These are phyloP conservation scores for Polydrusus pterygomalis DNA, from an alignment of 2,888 invertebrate genomes.

Conservation along the genomic window DNA sequence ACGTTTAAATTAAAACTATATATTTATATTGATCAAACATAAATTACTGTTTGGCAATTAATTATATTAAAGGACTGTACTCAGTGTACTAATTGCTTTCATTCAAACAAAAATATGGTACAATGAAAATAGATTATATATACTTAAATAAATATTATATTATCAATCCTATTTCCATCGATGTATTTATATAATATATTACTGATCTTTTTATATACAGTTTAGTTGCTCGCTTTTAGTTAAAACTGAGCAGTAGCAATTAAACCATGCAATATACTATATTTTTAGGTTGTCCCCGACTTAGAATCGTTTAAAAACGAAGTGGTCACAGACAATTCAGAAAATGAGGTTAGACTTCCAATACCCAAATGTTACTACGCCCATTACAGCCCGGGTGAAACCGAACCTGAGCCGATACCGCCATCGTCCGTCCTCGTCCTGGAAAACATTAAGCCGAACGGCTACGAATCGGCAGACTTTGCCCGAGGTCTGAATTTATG, in stretches of 20 bases:
- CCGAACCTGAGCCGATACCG: conserved; percentile 70
- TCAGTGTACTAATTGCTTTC: too few species aligned
- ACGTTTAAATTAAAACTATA: neutral
- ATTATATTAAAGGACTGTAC: too few species aligned
- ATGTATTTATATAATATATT: too few species aligned
- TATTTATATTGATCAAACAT: neutral
- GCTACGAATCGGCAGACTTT: conserved; percentile 81
- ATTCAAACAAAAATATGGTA: too few species aligned
- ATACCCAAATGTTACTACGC: conserved; percentile 83
- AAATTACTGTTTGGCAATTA: neutral
- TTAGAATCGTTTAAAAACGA: conserved; percentile 77
- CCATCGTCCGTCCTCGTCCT: conserved; percentile 83
- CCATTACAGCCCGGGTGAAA: conserved; percentile 74
- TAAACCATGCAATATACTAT: neutral
- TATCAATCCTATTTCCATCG: too few species aligned
- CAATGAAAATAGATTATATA: too few species aligned
- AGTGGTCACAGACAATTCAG: conserved; percentile 62
- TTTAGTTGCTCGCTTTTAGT: too few species aligned
- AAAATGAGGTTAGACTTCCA: conserved; percentile 75
- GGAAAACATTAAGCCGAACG: conserved; percentile 81
- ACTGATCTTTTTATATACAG: too few species aligned
- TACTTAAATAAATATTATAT: too few species aligned
- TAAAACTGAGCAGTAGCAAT: too few species aligned
- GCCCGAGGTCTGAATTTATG: conserved; percentile 79
- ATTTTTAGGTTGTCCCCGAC: conserved; percentile 80